Conservation (phyloP, 2,888 invertebrate species). For the Prionchulus punctatus region DNA sequence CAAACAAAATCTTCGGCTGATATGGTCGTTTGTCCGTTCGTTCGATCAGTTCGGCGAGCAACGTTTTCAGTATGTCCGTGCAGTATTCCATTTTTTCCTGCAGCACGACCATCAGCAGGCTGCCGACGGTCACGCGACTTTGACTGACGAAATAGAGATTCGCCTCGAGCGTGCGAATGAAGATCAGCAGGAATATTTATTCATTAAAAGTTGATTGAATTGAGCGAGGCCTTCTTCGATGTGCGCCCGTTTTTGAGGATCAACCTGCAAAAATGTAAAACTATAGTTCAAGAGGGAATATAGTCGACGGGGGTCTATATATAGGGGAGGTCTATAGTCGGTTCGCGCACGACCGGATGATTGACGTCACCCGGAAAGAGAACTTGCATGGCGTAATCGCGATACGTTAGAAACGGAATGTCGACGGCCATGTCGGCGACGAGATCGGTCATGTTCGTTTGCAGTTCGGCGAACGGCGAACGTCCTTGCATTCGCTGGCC, state of each 20-base stretch:
- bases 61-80: constrained; percentile 91
- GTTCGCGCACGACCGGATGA: constrained; percentile 60
- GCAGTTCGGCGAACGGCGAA: constrained; percentile 59
- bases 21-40: constrained; percentile 76
- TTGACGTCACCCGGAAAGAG: constrained; percentile 68
- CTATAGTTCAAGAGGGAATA: no score
- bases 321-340: no score
- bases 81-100: constrained; percentile 98
- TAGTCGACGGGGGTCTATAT: no score
- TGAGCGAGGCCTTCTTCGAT: constrained; percentile 82
- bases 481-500: constrained; percentile 28
- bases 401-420: constrained; percentile 93
- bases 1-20: constrained; percentile 32
- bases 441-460: constrained; percentile 92
- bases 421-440: constrained; percentile 80
- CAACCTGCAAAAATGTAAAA: no score
- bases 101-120: constrained; percentile 96
- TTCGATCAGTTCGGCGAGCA: constrained; percentile 88
- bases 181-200: constrained; percentile 86
- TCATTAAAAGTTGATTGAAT: constrained; percentile 88
- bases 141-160: constrained; percentile 86
- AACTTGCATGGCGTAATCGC: constrained; percentile 93
- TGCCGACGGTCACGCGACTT: constrained; percentile 91
- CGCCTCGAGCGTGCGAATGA: constrained; percentile 91
- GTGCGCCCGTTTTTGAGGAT: constrained; percentile 16